A percentile compares a stretch with the other conserved stretches of the same genome.
These are phyloP conservation scores for Poeciliopsis infans DNA, from an alignment of 2,797 vertebrate species.

Conservation along the genomic window DNA sequence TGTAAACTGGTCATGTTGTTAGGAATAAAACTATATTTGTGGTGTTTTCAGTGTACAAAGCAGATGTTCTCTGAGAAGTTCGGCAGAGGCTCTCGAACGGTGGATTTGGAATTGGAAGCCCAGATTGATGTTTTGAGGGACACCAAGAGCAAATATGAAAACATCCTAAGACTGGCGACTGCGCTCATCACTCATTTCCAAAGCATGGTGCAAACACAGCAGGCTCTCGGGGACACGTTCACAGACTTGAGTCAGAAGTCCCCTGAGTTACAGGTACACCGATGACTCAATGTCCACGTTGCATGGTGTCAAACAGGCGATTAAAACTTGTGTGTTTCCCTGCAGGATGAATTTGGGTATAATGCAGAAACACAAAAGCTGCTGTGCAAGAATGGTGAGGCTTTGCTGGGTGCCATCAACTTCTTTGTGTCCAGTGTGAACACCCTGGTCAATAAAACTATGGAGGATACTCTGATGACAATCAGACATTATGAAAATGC, in stretches of 20 bases:
- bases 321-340: slow-evolving; percentile 11
- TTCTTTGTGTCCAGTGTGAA: slow-evolving; percentile 97
- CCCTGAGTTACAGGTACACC: slow-evolving; percentile 91
- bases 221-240: slow-evolving; percentile 93
- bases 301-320: background rate
- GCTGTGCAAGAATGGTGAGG: slow-evolving; percentile 95
- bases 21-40: background rate
- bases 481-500: slow-evolving; percentile 94
- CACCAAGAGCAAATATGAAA: slow-evolving; percentile 94
- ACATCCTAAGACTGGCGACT: slow-evolving; percentile 87
- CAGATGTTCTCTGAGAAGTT: slow-evolving; percentile 96
- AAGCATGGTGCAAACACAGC: slow-evolving; percentile 95
- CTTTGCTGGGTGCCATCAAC: slow-evolving; percentile 91
- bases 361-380: slow-evolving; percentile 97
- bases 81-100: slow-evolving; percentile 91
- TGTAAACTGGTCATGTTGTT: no score
- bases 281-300: background rate
- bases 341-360: slow-evolving; percentile 96
- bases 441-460: slow-evolving; percentile 96
- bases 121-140: slow-evolving; percentile 94
- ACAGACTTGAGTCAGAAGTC: slow-evolving; percentile 98
- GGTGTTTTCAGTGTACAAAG: slow-evolving; percentile 87
- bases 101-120: slow-evolving; percentile 95
- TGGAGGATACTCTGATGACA: slow-evolving; percentile 97
- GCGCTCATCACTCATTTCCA: slow-evolving; percentile 91